A percentile compares a stretch with the other conserved stretches of the same genome.
phyloP scores from a whole-genome alignment of 2,888 invertebrate genomes.

The Endotricha flammealis region DNA sequence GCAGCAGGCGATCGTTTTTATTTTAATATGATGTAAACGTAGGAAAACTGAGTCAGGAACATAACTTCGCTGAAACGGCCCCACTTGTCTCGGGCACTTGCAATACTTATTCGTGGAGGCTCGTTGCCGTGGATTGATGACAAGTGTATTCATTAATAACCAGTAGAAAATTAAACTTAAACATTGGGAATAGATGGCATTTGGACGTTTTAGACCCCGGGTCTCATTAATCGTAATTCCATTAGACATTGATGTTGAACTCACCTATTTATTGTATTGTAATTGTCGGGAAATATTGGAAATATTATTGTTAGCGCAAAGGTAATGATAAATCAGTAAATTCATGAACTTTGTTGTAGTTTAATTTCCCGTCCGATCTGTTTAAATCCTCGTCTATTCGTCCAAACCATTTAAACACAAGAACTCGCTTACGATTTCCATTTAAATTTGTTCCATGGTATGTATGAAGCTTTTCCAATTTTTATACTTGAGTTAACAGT shows the following conservation, averaged over 20 bases:
- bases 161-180: slow-evolving; percentile 15
- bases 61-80: slow-evolving; percentile 26
- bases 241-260: not conserved
- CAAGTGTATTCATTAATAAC: not conserved
- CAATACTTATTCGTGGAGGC: slow-evolving; percentile 11
- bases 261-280: not conserved
- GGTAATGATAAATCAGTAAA: not conserved
- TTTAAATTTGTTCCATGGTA: slow-evolving; percentile 46
- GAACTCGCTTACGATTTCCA: slow-evolving; percentile 34
- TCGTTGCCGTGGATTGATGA: slow-evolving; percentile 3
- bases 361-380: slow-evolving; percentile 1
- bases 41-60: slow-evolving; percentile 23
- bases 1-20: slow-evolving; percentile 26
- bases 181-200: slow-evolving; percentile 20
- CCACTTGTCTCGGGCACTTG: slow-evolving; percentile 15
- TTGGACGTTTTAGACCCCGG: slow-evolving; percentile 21
- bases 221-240: not conserved
- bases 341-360: not conserved
- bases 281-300: slow-evolving; percentile 7
- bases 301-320: slow-evolving; percentile 1
- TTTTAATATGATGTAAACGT: slow-evolving; percentile 22
- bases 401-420: slow-evolving; percentile 29
- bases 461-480: slow-evolving; percentile 55
- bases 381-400: slow-evolving; percentile 22
- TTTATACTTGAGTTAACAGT: slow-evolving; percentile 60